Evolutionary conservation across 2,888 invertebrate species (phyloP), one percentile per base, ranked within the genome.

Genomic region (Phaedon cochleariae): DNA sequence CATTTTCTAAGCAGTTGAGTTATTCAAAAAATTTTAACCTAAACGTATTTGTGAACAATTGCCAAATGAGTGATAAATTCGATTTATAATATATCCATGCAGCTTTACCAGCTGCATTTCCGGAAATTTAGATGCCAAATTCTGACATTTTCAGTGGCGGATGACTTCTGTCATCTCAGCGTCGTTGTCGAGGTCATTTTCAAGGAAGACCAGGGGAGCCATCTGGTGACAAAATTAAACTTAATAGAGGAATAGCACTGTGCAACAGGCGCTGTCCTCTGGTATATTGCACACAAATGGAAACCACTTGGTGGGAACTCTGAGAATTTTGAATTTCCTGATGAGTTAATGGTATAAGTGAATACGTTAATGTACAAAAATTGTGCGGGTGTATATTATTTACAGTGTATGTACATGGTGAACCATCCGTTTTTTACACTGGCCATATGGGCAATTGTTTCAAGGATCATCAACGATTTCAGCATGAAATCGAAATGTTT

Each of bases 71-170:
- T 82, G 83, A 75, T 75, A 83, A 77, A 79, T 81, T 82, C 75
- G 70, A 81, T 82, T 84, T 83, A 75, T 72, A 73, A 68, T 83
- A 41, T 41, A 83, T 83, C 83, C 74, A 83, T 83, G 79, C 81
- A 75, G 74, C 80, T 76, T 71, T 62, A 65, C 64, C 77, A 80
- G 81, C 74, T 76, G 78, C 79, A 83, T 84, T 83, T 82, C 79
- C 82, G 77, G 83, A 82, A 84, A 84, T 83, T 84, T 84, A 77
- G 83, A 83, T 77, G 82, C 82, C 83, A 79, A 82, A 83, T 67
- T 67, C 74, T 79, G 74, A 77, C 76, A 79, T 73, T 71, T 41
- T 74, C 76, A 80, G 81, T 82, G 81, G 81, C 79, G 31, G 18
- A 74, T 76, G 77, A 76, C 79, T 74, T 77, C 77, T 76, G 78